Base-by-base conservation (phyloP, 1,140 invertebrate species). In the Heliconius congener region DNA sequence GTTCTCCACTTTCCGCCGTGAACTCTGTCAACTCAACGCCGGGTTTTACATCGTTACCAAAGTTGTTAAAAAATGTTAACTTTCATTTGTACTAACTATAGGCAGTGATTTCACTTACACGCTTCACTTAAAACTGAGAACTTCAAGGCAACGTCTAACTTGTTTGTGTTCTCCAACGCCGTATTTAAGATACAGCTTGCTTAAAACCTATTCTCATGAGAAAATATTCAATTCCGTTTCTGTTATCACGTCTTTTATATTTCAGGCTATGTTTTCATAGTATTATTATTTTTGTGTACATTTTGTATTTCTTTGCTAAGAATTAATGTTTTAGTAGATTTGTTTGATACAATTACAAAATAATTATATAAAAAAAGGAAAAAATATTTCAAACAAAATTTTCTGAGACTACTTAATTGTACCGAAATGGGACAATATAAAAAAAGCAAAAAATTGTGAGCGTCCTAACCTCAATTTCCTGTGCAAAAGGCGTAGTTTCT, bases 91-190 rank as follows among this genome's bases (percentile, higher is more conserved):
- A 27, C 27, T 16, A 66, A 30, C 60, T 9, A 30, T 11, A 66
- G 9, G 3, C 11, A 66, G 11, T 66, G 60, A 66, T 66, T 66
- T 66, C 60, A 66, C 60, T 66, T 66, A 66, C 27, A 66, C 60
- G 60, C 60, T 66, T 30, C 60, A 66, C 60, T 66, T 66, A 66
- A 66, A 66, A 66, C 60, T 5, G 60, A 66, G 27, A 30, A 66
- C 60, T 66, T 30, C 60, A 66, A 66, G 27, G 30, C 60, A 27
- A 8, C 57, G 11, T 66, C 60, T 30, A 66, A 66, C 60, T 66
- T 66, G 60, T 16, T 66, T 30, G 60, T 66, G 30, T 34, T 66
- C 60, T 30, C 60, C 27, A 57, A 11, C 2, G 0, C 27, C 30
- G 13, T 66, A 0, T 66, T 66, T 66, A 11, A 66, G 60, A 66